These are phyloP conservation scores for Neelides folsomi DNA, from an alignment of 2,888 invertebrate genomes.

Conservation along the genomic window DNA sequence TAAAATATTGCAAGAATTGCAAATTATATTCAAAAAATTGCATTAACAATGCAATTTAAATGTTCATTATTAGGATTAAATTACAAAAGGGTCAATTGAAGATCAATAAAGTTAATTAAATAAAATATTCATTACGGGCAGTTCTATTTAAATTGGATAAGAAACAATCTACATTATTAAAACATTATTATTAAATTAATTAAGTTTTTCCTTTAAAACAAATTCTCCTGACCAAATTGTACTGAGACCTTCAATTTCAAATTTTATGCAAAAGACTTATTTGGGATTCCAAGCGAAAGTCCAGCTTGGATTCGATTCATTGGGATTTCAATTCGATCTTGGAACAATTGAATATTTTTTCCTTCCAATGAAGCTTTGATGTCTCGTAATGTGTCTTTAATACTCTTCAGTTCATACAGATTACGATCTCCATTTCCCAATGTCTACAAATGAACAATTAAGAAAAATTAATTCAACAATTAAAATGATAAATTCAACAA, in stretches of 20 bases:
- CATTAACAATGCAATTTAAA: no score
- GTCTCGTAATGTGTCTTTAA: slow-evolving; percentile 81
- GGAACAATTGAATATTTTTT: slow-evolving; percentile 61
- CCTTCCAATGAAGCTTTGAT: slow-evolving; percentile 66
- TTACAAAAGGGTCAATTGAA: no score
- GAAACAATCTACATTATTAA: background rate
- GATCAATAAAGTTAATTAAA: no score
- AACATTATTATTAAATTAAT: background rate
- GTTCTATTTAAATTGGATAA: no score
- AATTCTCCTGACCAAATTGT: background rate
- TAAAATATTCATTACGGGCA: no score
- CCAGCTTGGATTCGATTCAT: slow-evolving; percentile 78
- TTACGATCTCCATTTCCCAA: slow-evolving; percentile 67
- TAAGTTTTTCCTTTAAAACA: background rate
- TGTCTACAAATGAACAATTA: slow-evolving; percentile 39
- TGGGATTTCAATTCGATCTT: slow-evolving; percentile 80
- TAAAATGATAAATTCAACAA: slow-evolving; percentile 1
- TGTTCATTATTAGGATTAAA: no score
- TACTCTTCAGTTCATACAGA: slow-evolving; percentile 75
- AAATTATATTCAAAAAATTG: no score
- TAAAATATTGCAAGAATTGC: no score
- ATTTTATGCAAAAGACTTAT: background rate
- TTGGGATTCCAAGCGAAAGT: slow-evolving; percentile 34
- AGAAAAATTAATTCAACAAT: slow-evolving; percentile 21
- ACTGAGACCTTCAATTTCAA: background rate